phyloP scores from a whole-genome alignment of 1,140 invertebrate species.

The Diuraphis noxia region DNA sequence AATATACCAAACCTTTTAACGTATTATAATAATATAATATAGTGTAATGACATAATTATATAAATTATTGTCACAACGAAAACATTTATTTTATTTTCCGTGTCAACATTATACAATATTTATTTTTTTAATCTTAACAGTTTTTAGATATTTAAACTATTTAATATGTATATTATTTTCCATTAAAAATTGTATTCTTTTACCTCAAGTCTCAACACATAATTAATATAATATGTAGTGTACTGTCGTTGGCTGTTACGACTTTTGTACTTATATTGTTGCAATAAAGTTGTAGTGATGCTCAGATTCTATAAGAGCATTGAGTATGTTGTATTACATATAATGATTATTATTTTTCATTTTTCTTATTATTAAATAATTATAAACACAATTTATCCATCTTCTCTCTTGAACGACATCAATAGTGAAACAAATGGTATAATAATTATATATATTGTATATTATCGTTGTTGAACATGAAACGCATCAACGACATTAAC shows the following conservation, averaged over 20 bases:
- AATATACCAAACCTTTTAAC: neutral
- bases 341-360: neutral
- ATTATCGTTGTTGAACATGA: neutral
- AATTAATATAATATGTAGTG: neutral
- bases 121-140: slow-evolving; percentile 28
- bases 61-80: neutral
- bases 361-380: neutral
- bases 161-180: neutral
- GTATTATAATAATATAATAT: slow-evolving; percentile 10
- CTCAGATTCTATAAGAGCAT: slow-evolving; percentile 23
- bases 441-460: neutral
- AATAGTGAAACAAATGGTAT: neutral
- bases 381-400: neutral
- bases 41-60: neutral
- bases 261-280: slow-evolving; percentile 35
- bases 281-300: slow-evolving; percentile 28
- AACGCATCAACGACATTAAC: neutral
- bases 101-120: slow-evolving; percentile 16
- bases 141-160: slow-evolving; percentile 14
- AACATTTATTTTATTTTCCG: neutral
- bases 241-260: slow-evolving; percentile 24
- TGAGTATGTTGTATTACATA: neutral
- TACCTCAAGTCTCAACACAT: neutral
- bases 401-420: neutral
- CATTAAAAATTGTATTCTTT: slow-evolving; percentile 29